phyloP scores from a whole-genome alignment of 2,797 vertebrate species.

The Periparus ater region DNA sequence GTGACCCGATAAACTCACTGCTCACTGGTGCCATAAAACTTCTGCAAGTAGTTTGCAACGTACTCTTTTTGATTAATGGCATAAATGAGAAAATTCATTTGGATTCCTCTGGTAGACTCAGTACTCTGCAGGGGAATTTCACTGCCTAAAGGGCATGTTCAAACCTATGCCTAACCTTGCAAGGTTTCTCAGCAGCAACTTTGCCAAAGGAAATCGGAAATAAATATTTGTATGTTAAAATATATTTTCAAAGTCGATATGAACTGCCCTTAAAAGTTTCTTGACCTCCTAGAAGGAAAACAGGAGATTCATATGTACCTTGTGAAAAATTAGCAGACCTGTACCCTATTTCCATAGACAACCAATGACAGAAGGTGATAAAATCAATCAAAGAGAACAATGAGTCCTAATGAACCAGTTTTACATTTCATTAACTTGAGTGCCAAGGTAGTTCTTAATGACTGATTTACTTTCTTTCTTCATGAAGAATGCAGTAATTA shows the following conservation, averaged over 20 bases:
- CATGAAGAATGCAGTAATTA: not conserved
- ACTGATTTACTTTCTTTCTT: not conserved
- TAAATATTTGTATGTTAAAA: conserved; percentile 50
- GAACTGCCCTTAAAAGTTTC: not conserved
- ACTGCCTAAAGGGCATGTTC: conserved; percentile 42
- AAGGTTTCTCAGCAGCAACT: not conserved
- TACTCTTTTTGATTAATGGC: conserved; percentile 44
- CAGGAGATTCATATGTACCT: not conserved
- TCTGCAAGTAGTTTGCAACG: not conserved
- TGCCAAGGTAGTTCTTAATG: not conserved
- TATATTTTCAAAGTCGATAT: conserved; percentile 36
- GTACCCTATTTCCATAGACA: not conserved
- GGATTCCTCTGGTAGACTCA: not conserved
- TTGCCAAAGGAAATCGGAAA: conserved; percentile 47
- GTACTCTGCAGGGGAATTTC: conserved; percentile 7
- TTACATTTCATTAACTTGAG: conserved; percentile 35
- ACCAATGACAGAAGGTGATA: not conserved
- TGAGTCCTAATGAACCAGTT: conserved; percentile 1
- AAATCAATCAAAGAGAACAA: conserved; percentile 19
- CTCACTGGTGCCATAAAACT: conserved; percentile 9
- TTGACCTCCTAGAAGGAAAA: conserved; percentile 10
- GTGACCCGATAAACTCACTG: not conserved
- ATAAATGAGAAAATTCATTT: conserved; percentile 45
- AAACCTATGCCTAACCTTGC: conserved; percentile 27
- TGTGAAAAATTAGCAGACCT: not conserved